Percentiles rank a stretch among this genome's conserved stretches.
phyloP scores from a whole-genome alignment of 2,113 vertebrate species.

The Ptyas mucosa region DNA sequence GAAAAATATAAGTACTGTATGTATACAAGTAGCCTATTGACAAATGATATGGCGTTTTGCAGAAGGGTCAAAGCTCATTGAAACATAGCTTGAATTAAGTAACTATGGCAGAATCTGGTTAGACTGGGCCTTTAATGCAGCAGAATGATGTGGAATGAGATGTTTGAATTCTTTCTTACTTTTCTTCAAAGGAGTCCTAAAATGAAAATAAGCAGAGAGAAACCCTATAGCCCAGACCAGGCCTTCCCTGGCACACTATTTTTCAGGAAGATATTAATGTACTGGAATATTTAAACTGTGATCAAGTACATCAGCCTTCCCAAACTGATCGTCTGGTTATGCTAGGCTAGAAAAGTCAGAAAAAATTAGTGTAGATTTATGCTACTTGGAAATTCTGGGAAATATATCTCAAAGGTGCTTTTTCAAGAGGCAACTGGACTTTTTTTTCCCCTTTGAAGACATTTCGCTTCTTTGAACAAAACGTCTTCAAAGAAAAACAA shows the following conservation, averaged over 20 bases:
- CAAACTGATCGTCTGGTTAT: not conserved
- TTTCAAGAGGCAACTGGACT: too few relatives aligned
- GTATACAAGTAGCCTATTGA: constrained; percentile 51
- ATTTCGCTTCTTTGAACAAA: too few relatives aligned
- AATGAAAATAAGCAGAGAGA: not conserved
- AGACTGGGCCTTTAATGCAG: not conserved
- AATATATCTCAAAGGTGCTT: not conserved
- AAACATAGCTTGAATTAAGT: constrained; percentile 24
- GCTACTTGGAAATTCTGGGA: not conserved
- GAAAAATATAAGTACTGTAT: not conserved
- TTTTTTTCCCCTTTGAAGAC: too few relatives aligned
- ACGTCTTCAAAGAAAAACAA: too few relatives aligned
- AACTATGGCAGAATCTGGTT: constrained; percentile 51
- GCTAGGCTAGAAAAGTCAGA: not conserved
- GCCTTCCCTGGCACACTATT: not conserved
- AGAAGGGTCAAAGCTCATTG: constrained; percentile 63
- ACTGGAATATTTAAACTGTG: not conserved
- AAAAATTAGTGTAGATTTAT: not conserved
- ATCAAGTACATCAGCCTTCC: not conserved
- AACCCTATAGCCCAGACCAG: not conserved
- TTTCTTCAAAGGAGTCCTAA: not conserved
- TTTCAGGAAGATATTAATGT: not conserved
- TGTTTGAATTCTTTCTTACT: not conserved
- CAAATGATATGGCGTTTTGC: constrained; percentile 56
- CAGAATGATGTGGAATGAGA: not conserved